Base-by-base conservation (phyloP, 2,113 vertebrate species). In the Synchiropus splendidus region DNA sequence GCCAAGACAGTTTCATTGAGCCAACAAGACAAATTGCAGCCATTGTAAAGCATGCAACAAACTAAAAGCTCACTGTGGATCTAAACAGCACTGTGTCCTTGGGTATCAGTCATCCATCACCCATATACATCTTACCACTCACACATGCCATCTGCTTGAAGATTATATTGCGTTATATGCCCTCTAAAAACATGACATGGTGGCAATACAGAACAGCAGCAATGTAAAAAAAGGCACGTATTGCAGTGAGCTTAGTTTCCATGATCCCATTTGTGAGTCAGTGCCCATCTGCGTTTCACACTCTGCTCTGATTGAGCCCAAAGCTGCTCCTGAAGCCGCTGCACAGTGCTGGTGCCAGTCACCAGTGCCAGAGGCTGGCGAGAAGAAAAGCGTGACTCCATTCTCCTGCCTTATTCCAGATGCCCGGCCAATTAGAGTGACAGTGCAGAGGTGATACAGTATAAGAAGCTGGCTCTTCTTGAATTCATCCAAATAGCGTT, bases 241-340 rank as follows among this genome's bases (percentile, higher is more conserved):
- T 68, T 64, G 61, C 39, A 21, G 31, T 64, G 63, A 56, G 46
- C 50, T 63, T 45, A 47, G 69, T 79, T 72, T 74, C 69, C 62
- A 43, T 49, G 41, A 68, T 72, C 63, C 51, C 65, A 71, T 77
- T 75, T 65, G 58, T 68, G 66, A 78, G 75, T 77, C 75, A 77
- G 64, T 62, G 65, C 53, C 73, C 73, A 68, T 74, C 71, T 75
- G 69, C 68, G 79, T 80, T 73, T 74, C 73, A 76, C 75, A 73
- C 72, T 73, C 53, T 48, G 50, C 56, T 33, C 72, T 36, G 65
- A 71, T 76, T 77, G 57, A 63, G 59, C 72, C 63, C 51, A 18
- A 61, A 55, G 64, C 63, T 47, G 53, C 55, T 71, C 34, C 50
- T n/a, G 34, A 31, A 54, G 41, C 39, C 3, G 21, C 41, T 38